Evolutionary conservation across 2,797 vertebrate species (phyloP).

Genomic region (Uromys caudimaculatus): DNA sequence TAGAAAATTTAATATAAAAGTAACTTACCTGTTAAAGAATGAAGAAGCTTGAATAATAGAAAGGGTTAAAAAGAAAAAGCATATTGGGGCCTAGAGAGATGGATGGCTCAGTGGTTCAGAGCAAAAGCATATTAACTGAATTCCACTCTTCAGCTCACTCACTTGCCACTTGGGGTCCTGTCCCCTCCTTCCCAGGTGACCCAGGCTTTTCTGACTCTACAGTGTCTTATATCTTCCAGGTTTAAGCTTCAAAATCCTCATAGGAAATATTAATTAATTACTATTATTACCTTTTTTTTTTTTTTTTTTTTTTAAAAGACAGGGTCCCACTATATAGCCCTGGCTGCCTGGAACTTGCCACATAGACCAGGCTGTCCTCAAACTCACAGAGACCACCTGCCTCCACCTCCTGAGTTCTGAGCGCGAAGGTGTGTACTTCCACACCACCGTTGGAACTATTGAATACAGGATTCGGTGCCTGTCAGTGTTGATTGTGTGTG

Average conservation of each 20-base stretch:
- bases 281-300: neutral
- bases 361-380: neutral
- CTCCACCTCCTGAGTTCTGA: neutral
- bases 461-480: neutral
- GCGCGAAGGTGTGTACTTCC: neutral
- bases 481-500: neutral
- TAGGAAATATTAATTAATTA: neutral
- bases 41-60: neutral
- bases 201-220: neutral
- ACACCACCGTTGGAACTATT: neutral
- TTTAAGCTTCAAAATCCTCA: neutral
- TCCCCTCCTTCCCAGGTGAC: neutral
- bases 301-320: neutral
- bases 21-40: neutral
- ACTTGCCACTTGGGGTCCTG: neutral
- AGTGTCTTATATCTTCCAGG: neutral
- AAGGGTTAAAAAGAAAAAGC: neutral
- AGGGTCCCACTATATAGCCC: neutral
- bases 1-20: neutral
- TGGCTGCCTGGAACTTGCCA: neutral
- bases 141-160: neutral
- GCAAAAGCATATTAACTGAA: neutral
- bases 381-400: neutral
- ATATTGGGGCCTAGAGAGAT: too few relatives aligned
- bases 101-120: too few relatives aligned